phyloP scores from a whole-genome alignment of 2,113 vertebrate genomes.

The Sitta europaea region DNA sequence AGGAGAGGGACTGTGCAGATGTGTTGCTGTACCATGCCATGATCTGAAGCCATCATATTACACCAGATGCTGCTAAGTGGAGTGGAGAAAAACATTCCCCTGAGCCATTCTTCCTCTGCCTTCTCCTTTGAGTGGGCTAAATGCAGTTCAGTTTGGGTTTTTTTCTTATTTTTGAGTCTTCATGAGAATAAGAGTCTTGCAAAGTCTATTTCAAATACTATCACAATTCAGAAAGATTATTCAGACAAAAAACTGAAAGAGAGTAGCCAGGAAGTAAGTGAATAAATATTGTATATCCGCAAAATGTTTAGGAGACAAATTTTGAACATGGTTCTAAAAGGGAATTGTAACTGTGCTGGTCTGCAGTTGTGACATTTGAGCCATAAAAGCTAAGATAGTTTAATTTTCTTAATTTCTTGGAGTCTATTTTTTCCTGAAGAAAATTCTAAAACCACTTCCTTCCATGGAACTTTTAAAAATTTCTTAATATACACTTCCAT shows the following conservation, averaged over 20 bases:
- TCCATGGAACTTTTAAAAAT: slow-evolving; percentile 43
- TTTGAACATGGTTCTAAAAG: slow-evolving; percentile 31
- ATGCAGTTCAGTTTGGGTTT: not conserved
- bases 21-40: not conserved
- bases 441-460: slow-evolving; percentile 44
- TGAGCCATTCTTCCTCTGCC: slow-evolving; percentile 13
- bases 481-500: slow-evolving; percentile 78
- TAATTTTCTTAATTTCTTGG: slow-evolving; percentile 30
- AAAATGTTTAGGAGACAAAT: slow-evolving; percentile 50
- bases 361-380: not conserved
- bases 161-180: not conserved
- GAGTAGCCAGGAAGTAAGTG: slow-evolving; percentile 2
- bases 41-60: not conserved
- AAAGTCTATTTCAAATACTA: slow-evolving; percentile 37
- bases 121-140: not conserved
- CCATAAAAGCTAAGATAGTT: slow-evolving; percentile 48
- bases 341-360: slow-evolving; percentile 42
- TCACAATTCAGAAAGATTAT: slow-evolving; percentile 50
- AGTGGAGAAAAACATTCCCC: slow-evolving; percentile 11
- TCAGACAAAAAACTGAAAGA: not conserved
- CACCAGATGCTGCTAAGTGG: slow-evolving; percentile 8
- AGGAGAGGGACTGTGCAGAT: not conserved
- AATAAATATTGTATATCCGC: slow-evolving; percentile 43
- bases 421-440: slow-evolving; percentile 44
- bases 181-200: slow-evolving; percentile 22